Conservation (phyloP, 1,140 invertebrate genomes). For the Cotesia vestalis region DNA sequence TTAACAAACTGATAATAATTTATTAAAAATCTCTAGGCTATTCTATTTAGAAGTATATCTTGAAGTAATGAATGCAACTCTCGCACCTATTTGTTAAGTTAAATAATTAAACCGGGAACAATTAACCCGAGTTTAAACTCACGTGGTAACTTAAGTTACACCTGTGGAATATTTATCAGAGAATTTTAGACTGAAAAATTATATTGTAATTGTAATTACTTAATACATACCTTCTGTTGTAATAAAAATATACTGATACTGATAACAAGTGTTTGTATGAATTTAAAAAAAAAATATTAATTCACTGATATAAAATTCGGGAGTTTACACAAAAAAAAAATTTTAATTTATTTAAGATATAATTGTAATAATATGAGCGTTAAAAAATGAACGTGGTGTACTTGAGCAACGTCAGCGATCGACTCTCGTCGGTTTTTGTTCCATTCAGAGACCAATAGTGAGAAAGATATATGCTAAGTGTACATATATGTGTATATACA, state of each 20-base stretch:
- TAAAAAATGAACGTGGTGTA: slow-evolving; percentile 19
- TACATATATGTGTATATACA: background rate
- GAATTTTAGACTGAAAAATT: too few species aligned
- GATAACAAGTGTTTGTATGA: background rate
- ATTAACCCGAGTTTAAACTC: slow-evolving; percentile 57
- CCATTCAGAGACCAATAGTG: background rate
- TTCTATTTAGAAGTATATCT: too few species aligned
- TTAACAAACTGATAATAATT: slow-evolving; percentile 1
- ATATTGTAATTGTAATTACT: too few species aligned
- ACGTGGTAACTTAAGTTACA: slow-evolving; percentile 53
- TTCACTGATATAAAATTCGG: background rate
- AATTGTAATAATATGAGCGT: background rate
- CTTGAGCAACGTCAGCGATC: slow-evolving; percentile 28
- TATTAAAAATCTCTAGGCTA: background rate
- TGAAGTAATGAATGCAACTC: background rate
- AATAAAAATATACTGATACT: background rate
- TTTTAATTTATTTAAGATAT: background rate
- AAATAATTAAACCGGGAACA: slow-evolving; percentile 49
- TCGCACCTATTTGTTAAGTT: slow-evolving; percentile 45
- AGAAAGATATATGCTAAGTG: slow-evolving; percentile 9
- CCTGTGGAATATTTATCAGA: slow-evolving; percentile 39
- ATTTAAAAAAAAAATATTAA: slow-evolving; percentile 2
- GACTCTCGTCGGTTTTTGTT: slow-evolving; percentile 27
- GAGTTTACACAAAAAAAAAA: slow-evolving; percentile 1
- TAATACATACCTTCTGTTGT: slow-evolving; percentile 15